Evolutionary conservation across 2,797 vertebrate genomes (phyloP).

Genomic region (Centropyge bicolor): DNA sequence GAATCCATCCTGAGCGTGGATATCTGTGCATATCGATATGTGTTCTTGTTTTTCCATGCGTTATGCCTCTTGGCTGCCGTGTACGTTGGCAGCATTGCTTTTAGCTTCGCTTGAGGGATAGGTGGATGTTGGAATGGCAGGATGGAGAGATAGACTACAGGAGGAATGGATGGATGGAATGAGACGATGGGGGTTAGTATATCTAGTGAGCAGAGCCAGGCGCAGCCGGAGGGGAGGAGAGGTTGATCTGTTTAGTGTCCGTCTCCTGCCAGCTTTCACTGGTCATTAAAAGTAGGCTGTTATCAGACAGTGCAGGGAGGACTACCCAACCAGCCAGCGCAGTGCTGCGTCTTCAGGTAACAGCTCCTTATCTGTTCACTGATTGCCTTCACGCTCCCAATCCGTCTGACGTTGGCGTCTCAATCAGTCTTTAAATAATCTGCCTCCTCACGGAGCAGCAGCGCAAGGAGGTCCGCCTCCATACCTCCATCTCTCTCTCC

Average conservation of each 20-base stretch:
- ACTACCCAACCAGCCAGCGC: constrained; percentile 83
- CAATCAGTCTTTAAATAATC: constrained; percentile 91
- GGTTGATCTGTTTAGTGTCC: constrained; percentile 87
- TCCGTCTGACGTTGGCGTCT: constrained; percentile 88
- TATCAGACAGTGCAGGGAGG: constrained; percentile 86
- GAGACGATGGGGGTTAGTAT: constrained; percentile 66
- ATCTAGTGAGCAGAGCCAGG: constrained; percentile 82
- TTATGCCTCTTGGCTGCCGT: constrained; percentile 55
- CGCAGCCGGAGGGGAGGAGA: constrained; percentile 83
- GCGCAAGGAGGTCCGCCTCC: constrained; percentile 78
- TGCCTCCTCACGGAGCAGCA: constrained; percentile 78
- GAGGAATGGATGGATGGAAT: constrained; percentile 74
- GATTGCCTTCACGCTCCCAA: constrained; percentile 87
- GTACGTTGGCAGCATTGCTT: constrained; percentile 57
- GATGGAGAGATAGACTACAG: constrained; percentile 67
- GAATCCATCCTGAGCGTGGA: constrained; percentile 38
- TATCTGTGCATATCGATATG: constrained; percentile 60
- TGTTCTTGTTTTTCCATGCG: constrained; percentile 63
- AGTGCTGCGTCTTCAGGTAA: constrained; percentile 86
- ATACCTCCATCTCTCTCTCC: constrained; percentile 67
- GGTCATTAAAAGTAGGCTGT: constrained; percentile 88
- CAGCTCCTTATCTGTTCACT: constrained; percentile 87
- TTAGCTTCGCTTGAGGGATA: constrained; percentile 67
- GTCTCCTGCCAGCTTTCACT: constrained; percentile 87
- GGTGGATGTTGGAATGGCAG: constrained; percentile 77